phyloP scores from a whole-genome alignment of 1,140 invertebrate species.

The Paraescarpia echinospica region DNA sequence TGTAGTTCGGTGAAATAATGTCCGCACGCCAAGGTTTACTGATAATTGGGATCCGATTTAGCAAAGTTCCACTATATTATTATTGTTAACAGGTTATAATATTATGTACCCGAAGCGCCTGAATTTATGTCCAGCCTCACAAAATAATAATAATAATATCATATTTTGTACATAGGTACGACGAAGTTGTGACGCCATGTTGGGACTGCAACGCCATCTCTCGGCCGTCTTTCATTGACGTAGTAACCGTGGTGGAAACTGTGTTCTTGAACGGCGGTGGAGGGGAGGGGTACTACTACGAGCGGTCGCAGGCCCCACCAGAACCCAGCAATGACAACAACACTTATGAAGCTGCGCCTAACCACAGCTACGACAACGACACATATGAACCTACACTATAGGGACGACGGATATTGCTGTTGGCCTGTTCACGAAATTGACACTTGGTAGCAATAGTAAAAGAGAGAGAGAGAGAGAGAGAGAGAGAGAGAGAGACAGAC shows the following conservation, averaged over 20 bases:
- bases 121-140: not conserved
- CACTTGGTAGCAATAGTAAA: too few relatives aligned
- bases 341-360: too few relatives aligned
- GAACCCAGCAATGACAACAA: not conserved
- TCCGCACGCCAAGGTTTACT: too few relatives aligned
- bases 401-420: too few relatives aligned
- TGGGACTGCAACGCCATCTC: not conserved
- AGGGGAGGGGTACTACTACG: not conserved
- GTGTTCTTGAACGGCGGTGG: not conserved
- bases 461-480: too few relatives aligned
- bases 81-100: not conserved
- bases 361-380: not conserved
- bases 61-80: not conserved
- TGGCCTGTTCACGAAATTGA: too few relatives aligned
- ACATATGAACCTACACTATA: not conserved
- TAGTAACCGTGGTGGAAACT: not conserved
- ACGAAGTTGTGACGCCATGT: not conserved
- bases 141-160: not conserved
- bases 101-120: not conserved
- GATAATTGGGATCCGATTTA: too few relatives aligned
- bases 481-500: too few relatives aligned
- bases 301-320: not conserved
- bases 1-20: too few relatives aligned
- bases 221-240: not conserved
- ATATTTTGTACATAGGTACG: not conserved